A percentile compares a stretch with the other conserved stretches of the same genome.
phyloP scores from a whole-genome alignment of 2,113 vertebrate species.

The Oostethus manadensis region DNA sequence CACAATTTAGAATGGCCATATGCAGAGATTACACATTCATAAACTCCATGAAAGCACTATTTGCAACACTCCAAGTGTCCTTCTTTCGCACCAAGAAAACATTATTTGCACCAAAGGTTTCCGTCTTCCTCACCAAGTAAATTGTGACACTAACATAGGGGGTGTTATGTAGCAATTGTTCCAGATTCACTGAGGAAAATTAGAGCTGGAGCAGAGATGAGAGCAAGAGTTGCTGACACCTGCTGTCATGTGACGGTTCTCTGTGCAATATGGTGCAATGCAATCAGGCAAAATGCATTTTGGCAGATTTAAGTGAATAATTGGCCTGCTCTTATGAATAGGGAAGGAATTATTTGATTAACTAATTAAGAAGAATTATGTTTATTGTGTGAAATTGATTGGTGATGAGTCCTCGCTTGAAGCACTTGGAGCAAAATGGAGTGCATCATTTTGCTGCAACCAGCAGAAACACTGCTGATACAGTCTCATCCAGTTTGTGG shows the following conservation, averaged over 20 bases:
- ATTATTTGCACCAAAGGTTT: neutral
- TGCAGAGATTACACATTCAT: conserved; percentile 8
- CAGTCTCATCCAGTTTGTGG: neutral
- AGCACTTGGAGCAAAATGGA: neutral
- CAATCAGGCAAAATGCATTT: conserved; percentile 16
- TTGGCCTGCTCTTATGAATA: neutral
- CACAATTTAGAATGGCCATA: conserved; percentile 8
- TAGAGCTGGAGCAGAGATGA: conserved; percentile 24
- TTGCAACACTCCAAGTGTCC: neutral
- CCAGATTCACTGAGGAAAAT: conserved; percentile 34
- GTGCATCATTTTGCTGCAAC: neutral
- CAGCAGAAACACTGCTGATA: neutral
- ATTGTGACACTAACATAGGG: conserved; percentile 19
- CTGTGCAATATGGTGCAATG: conserved; percentile 1
- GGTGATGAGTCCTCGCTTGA: neutral
- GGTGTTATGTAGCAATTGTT: conserved; percentile 18
- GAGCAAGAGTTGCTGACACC: conserved; percentile 40
- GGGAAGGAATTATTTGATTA: neutral
- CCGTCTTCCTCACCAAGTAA: conserved; percentile 21
- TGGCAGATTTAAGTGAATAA: conserved; percentile 1
- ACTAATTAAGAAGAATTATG: neutral
- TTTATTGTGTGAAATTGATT: neutral
- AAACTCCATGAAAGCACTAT: neutral
- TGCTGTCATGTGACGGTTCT: conserved; percentile 16
- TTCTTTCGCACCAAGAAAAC: conserved; percentile 21